Percentiles rank a stretch among this genome's conserved stretches.
Evolutionary conservation across 1,140 invertebrate genomes (phyloP).

Genomic region (Danaus plexippus): DNA sequence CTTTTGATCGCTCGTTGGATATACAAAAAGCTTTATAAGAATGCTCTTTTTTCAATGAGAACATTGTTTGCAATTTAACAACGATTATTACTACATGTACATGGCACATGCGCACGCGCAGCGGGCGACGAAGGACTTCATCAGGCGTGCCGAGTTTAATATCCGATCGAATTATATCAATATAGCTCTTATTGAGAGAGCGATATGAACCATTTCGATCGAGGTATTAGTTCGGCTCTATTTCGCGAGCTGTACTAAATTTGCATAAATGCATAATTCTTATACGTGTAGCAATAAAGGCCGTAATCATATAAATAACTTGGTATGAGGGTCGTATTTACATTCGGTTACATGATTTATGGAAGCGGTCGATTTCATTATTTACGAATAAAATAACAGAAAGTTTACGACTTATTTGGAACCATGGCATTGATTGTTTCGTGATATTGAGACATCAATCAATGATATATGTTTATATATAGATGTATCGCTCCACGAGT

Average conservation of each 20-base stretch:
- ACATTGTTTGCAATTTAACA: constrained; percentile 7
- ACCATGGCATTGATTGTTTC: constrained; percentile 9
- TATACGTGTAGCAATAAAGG: no score
- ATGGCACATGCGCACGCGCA: constrained; percentile 8
- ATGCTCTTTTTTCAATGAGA: constrained; percentile 10
- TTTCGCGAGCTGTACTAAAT: no score
- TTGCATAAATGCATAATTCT: no score
- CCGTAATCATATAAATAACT: constrained; percentile 1
- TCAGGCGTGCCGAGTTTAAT: constrained; percentile 1
- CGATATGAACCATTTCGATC: no score
- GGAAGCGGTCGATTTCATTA: constrained; percentile 11
- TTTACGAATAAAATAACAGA: constrained; percentile 19
- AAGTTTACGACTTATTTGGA: constrained; percentile 17
- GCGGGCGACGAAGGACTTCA: constrained; percentile 20
- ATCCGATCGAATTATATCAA: no score
- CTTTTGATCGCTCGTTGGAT: no score
- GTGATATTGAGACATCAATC: constrained; percentile 13
- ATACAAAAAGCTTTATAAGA: not conserved
- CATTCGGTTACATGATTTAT: constrained; percentile 19
- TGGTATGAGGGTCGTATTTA: constrained; percentile 9
- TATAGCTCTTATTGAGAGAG: no score
- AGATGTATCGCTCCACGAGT: not conserved
- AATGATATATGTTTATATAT: constrained; percentile 3
- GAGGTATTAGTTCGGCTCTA: no score
- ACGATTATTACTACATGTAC: constrained; percentile 14